A percentile compares a stretch with the other conserved stretches of the same genome.
Evolutionary conservation across 2,113 vertebrate genomes (phyloP).

Genomic region (Gavialis gangeticus): DNA sequence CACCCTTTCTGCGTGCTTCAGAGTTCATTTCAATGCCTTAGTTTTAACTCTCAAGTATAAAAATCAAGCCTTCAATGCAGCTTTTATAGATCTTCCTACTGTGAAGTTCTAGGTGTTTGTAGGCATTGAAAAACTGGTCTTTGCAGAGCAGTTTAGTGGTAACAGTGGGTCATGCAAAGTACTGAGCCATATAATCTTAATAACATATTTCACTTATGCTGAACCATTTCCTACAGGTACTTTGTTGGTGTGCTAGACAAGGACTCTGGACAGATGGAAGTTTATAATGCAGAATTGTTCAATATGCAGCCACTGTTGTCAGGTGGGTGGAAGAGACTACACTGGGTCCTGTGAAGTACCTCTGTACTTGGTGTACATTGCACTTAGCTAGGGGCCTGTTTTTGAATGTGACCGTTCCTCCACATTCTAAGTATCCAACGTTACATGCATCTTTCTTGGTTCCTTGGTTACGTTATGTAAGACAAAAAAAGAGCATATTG

Average conservation of each 20-base stretch:
- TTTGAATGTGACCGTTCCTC: no score
- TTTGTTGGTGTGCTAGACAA: conserved; percentile 93
- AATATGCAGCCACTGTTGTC: conserved; percentile 91
- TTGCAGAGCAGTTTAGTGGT: not conserved
- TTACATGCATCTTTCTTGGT: not conserved
- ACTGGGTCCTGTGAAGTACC: accelerated
- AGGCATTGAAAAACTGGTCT: not conserved
- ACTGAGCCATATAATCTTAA: accelerated
- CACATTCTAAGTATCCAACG: not conserved
- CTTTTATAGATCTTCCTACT: not conserved
- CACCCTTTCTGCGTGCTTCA: not conserved
- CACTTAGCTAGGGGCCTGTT: not conserved
- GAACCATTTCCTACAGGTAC: conserved; percentile 78
- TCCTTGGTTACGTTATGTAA: not conserved
- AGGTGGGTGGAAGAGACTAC: conserved; percentile 75
- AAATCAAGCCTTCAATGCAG: not conserved
- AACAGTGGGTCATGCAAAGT: accelerated
- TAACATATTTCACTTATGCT: accelerated
- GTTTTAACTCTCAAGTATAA: accelerated
- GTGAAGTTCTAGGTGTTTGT: accelerated
- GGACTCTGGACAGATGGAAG: conserved; percentile 88
- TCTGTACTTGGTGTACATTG: accelerated
- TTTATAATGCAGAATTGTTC: conserved; percentile 91
- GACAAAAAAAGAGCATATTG: not conserved
- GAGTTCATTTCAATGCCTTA: not conserved